phyloP scores from a whole-genome alignment of 2,888 invertebrate species.

The Brachynemurus nebulosus region DNA sequence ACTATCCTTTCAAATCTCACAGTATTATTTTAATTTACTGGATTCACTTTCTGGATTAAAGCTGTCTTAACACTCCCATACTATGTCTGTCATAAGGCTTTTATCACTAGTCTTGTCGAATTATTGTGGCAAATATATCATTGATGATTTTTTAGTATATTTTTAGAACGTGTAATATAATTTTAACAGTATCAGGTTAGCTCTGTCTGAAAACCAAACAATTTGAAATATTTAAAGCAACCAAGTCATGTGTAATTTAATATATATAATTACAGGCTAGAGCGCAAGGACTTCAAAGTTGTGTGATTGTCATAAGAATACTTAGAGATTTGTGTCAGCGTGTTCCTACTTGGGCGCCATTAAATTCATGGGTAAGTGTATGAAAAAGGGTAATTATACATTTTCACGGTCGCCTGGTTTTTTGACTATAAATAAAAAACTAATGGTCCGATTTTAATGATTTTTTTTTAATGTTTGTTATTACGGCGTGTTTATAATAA shows the following conservation, averaged over 20 bases:
- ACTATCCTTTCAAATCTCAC: too few relatives aligned
- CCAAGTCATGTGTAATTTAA: too few relatives aligned
- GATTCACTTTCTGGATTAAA: neutral
- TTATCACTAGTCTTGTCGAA: neutral
- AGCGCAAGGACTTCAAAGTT: slow-evolving; percentile 88
- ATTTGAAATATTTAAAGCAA: too few relatives aligned
- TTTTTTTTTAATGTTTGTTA: too few relatives aligned
- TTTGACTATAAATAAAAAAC: too few relatives aligned
- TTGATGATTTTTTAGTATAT: neutral
- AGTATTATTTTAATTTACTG: too few relatives aligned
- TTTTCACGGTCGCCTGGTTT: too few relatives aligned
- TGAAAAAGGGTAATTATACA: neutral
- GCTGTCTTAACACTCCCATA: neutral
- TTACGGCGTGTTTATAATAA: too few relatives aligned
- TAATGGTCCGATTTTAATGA: too few relatives aligned
- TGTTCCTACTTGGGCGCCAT: slow-evolving; percentile 85
- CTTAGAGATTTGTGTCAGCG: slow-evolving; percentile 90
- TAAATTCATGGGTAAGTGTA: slow-evolving; percentile 77
- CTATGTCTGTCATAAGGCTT: neutral
- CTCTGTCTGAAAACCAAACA: slow-evolving; percentile 6
- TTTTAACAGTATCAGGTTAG: slow-evolving; percentile 7
- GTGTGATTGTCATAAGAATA: slow-evolving; percentile 91
- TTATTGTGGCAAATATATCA: neutral
- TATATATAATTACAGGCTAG: slow-evolving; percentile 77
- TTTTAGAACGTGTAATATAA: neutral